A percentile compares a stretch with the other conserved stretches of the same genome.
Conservation (phyloP, 2,888 invertebrate species). For the Tyria jacobaeae region DNA sequence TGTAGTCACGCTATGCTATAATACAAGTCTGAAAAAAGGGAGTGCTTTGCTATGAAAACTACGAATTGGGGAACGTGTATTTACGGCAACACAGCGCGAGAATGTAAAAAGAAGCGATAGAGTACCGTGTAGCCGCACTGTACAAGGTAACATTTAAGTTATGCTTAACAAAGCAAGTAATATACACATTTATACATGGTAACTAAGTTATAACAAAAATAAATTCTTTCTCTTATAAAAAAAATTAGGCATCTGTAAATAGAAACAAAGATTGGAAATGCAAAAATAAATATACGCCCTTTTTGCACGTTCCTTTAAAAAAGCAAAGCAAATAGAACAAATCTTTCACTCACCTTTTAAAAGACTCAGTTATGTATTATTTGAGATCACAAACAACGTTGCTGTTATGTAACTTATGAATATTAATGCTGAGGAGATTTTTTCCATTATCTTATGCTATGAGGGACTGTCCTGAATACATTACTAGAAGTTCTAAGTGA, state of each 20-base stretch:
- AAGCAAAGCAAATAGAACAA: slow-evolving; percentile 7
- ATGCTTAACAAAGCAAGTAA: too few relatives aligned
- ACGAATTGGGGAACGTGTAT: too few relatives aligned
- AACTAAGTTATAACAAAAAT: neutral
- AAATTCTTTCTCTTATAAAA: neutral
- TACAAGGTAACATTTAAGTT: too few relatives aligned
- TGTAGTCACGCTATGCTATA: too few relatives aligned
- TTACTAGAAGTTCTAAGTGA: slow-evolving; percentile 43
- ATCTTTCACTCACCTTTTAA: slow-evolving; percentile 30
- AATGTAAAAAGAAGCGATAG: too few relatives aligned
- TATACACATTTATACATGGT: too few relatives aligned
- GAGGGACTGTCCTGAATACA: slow-evolving; percentile 45
- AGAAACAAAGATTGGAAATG: neutral
- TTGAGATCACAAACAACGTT: slow-evolving; percentile 42
- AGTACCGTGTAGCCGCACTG: too few relatives aligned
- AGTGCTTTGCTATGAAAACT: too few relatives aligned
- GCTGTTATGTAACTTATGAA: slow-evolving; percentile 47
- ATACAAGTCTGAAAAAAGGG: too few relatives aligned
- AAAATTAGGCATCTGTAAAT: neutral
- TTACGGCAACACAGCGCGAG: too few relatives aligned
- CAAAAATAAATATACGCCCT: neutral
- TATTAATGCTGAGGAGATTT: slow-evolving; percentile 47
- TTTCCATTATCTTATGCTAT: slow-evolving; percentile 49
- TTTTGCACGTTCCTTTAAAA: neutral
- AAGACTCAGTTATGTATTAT: slow-evolving; percentile 33